Base-by-base conservation (phyloP, 2,113 vertebrate species). In the Sinocyclocheilus maitianheensis region DNA sequence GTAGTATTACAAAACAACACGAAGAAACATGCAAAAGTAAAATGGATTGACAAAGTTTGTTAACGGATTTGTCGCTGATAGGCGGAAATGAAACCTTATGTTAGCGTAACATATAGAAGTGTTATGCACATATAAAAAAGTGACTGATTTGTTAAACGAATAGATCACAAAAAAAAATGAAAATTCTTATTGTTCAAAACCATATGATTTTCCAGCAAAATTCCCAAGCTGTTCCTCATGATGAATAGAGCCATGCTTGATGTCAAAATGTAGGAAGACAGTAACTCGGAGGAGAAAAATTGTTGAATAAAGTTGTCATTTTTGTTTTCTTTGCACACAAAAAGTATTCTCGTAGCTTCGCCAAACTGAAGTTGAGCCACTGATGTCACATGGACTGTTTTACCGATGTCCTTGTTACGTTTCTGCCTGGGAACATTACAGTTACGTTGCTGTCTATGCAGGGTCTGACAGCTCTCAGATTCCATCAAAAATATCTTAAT, bases 1-100 rank as follows among this genome's bases (percentile, higher is more conserved):
- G 79, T 69, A 80, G 26, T 77, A 80, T 83, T 48, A 83, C 86
- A 87, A 87, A 87, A 81, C 86, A 90, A 91, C 86, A 86, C 90
- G 81, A 90, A 92, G 84, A 91, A 92, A 90, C 43, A 82, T 65
- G 87, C 55, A 62, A 80, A 65, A 87, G 20, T 30, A 81, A 67
- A 43, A 62, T n/a, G 34, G 58, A 48, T 75, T 22, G 76, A 77
- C 48, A 40, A 26, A 81, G 16, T 0, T 11, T 55, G 24, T 18
- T 34, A 34, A 72, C 18, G 34, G 24, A 22, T 75, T 75, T 75
- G 43, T 43, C 22, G n/a, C 22, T 75, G 72, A 24, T 13, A 13
- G 14, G 65, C 34, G 18, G 37, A 72, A 40, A 72, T 40, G 1
- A 72, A 18, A 72, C 20, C 0, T 72, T 12, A 43, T 43, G 20